phyloP scores from a whole-genome alignment of 2,113 vertebrate genomes.

The Alectura lathami region DNA sequence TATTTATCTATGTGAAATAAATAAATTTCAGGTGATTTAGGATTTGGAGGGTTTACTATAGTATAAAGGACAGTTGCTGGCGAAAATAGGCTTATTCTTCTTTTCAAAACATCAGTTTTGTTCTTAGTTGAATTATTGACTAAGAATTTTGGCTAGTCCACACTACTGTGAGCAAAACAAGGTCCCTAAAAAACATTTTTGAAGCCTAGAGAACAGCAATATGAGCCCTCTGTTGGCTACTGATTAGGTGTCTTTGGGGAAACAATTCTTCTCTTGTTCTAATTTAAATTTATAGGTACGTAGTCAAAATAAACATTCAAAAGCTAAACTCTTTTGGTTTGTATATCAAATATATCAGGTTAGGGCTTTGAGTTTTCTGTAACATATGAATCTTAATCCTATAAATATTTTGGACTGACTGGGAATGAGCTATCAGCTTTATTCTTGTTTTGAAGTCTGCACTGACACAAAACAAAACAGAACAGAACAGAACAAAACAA shows the following conservation, averaged over 20 bases:
- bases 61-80: neutral
- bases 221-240: neutral
- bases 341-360: neutral
- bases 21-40: neutral
- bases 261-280: neutral
- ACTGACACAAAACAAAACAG: neutral
- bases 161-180: neutral
- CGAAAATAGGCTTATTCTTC: neutral
- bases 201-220: neutral
- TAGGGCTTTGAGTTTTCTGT: neutral
- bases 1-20: neutral
- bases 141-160: neutral
- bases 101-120: slow-evolving; percentile 3
- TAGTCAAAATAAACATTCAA: neutral
- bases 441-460: neutral
- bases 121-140: neutral
- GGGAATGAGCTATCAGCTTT: neutral
- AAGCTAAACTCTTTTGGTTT: neutral
- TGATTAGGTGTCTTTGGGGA: neutral
- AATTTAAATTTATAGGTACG: neutral
- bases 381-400: neutral
- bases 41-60: neutral
- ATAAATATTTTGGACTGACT: neutral
- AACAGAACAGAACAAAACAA: neutral
- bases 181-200: neutral